Evolutionary conservation across 2,113 vertebrate species (phyloP).

Genomic region (Pica pica): DNA sequence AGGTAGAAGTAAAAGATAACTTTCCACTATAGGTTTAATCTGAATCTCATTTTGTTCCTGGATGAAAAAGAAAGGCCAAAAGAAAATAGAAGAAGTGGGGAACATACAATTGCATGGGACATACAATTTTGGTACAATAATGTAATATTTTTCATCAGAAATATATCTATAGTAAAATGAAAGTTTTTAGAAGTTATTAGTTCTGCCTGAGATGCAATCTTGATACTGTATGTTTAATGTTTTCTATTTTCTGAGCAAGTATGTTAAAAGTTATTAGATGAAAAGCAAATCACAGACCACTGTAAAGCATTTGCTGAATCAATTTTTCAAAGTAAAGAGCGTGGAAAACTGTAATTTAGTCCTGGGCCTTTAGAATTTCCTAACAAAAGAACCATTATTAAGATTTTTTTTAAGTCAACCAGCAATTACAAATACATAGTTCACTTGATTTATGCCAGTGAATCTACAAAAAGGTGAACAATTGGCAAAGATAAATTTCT

Average conservation of each 20-base stretch:
- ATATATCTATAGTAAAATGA: not conserved
- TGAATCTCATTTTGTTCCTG: not conserved
- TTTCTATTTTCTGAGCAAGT: not conserved
- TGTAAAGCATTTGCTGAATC: not conserved
- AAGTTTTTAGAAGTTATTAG: not conserved
- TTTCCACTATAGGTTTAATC: not conserved
- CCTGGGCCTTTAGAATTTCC: not conserved
- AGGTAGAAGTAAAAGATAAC: not conserved
- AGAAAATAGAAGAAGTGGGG: not conserved
- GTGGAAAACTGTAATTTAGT: not conserved
- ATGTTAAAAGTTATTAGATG: not conserved
- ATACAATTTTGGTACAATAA: not conserved
- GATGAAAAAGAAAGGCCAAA: not conserved
- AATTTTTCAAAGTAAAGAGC: not conserved
- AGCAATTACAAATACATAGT: not conserved
- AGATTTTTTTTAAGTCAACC: not conserved
- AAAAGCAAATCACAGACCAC: not conserved
- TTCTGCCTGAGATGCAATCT: not conserved
- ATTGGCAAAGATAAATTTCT: not conserved
- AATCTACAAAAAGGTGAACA: not conserved
- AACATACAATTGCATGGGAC: too few species aligned
- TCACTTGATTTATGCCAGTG: not conserved
- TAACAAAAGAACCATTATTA: not conserved
- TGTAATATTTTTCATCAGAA: not conserved
- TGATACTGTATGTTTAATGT: not conserved